These are phyloP conservation scores for Euschistus heros DNA, from an alignment of 1,140 invertebrate genomes.

Conservation along the genomic window DNA sequence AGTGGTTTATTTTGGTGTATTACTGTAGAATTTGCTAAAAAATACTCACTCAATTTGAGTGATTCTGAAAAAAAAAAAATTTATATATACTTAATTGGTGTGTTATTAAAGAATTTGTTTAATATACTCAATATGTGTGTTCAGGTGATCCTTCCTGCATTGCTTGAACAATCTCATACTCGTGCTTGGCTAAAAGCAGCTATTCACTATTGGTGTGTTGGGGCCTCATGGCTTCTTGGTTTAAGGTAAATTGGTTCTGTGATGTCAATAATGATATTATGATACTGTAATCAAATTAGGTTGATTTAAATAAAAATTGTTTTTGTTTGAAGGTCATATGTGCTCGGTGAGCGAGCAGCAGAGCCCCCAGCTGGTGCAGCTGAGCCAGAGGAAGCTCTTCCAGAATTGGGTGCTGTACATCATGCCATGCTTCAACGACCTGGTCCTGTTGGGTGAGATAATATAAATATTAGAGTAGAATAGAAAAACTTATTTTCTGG, in stretches of 20 bases:
- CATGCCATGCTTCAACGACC: conserved; percentile 68
- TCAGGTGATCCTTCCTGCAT: conserved; percentile 82
- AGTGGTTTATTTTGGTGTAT: conserved; percentile 11
- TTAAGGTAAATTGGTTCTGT: background rate
- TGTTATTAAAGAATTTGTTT: background rate
- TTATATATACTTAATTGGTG: background rate
- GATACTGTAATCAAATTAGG: background rate
- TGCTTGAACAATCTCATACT: conserved; percentile 92
- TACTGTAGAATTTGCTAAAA: background rate
- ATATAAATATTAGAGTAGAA: background rate
- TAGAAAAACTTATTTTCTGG: background rate
- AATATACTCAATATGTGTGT: conserved; percentile 1
- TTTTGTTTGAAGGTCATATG: background rate
- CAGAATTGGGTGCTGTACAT: conserved; percentile 68
- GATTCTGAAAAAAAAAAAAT: background rate
- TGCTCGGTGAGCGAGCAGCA: background rate
- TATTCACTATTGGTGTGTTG: conserved; percentile 61
- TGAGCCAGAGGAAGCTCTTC: conserved; percentile 37
- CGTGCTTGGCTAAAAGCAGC: conserved; percentile 82
- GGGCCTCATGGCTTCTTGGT: conserved; percentile 5
- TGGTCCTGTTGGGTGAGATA: conserved; percentile 38
- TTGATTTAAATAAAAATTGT: background rate
- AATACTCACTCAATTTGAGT: too few species aligned
- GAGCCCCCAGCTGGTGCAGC: conserved; percentile 27
- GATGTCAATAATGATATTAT: background rate